These are phyloP conservation scores for Zaprionus obscuricornis DNA, from an alignment of 2,888 invertebrate species.

Conservation along the genomic window DNA sequence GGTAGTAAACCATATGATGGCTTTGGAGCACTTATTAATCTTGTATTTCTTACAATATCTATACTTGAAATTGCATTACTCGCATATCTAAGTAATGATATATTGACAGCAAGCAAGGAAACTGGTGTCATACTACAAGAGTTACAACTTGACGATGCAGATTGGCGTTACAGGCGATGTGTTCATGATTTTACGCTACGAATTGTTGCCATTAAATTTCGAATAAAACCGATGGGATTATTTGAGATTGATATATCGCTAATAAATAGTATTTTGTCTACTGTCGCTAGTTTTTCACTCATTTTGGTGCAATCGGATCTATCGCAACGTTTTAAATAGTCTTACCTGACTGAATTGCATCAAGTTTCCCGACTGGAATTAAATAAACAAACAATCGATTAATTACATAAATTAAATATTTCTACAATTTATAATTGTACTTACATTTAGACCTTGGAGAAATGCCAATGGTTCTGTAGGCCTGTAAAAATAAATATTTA, in stretches of 20 bases:
- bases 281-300: conserved; percentile 78
- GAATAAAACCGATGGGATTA: conserved; percentile 76
- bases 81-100: conserved; percentile 57
- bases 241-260: conserved; percentile 73
- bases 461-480: conserved; percentile 69
- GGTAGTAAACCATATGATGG: conserved; percentile 69
- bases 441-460: conserved; percentile 77
- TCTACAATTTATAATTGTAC: conserved; percentile 20
- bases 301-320: conserved; percentile 82
- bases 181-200: conserved; percentile 76
- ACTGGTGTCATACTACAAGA: conserved; percentile 74
- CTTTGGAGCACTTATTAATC: conserved; percentile 71
- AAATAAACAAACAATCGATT: conserved; percentile 4
- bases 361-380: conserved; percentile 75
- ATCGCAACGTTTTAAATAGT: conserved; percentile 67
- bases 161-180: conserved; percentile 69
- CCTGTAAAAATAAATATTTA: too few relatives aligned
- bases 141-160: conserved; percentile 62
- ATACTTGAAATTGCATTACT: conserved; percentile 71
- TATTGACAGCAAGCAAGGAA: conserved; percentile 48
- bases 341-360: conserved; percentile 81
- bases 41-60: conserved; percentile 74
- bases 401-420: not conserved
- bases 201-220: conserved; percentile 63
- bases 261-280: conserved; percentile 69